phyloP scores from a whole-genome alignment of 2,797 vertebrate genomes.

The Sebastes diaconus region DNA sequence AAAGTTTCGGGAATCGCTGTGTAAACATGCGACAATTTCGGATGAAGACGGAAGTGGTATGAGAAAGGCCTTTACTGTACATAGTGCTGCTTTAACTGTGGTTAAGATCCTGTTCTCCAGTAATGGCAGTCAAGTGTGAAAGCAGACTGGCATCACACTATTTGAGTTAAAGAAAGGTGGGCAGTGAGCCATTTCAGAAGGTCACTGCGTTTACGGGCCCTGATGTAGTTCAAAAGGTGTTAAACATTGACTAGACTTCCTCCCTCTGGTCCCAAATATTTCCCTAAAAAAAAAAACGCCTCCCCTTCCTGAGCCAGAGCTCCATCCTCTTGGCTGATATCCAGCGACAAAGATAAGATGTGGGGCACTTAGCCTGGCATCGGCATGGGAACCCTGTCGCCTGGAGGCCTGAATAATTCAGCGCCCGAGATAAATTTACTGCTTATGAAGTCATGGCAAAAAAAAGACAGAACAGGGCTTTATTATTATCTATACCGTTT shows the following conservation, averaged over 20 bases:
- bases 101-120: background rate
- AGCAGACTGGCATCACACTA: background rate
- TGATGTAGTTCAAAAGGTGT: constrained; percentile 10
- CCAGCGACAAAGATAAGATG: constrained; percentile 62
- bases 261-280: constrained; percentile 16
- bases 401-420: constrained; percentile 71
- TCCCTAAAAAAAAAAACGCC: background rate
- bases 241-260: constrained; percentile 51
- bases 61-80: too few relatives aligned
- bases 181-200: constrained; percentile 14
- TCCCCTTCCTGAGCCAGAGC: background rate
- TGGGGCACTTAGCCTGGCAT: constrained; percentile 49
- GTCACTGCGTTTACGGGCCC: constrained; percentile 3
- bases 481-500: constrained; percentile 19
- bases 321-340: constrained; percentile 37
- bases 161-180: background rate
- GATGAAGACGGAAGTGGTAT: too few relatives aligned
- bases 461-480: constrained; percentile 8
- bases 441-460: constrained; percentile 41
- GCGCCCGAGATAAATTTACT: constrained; percentile 59
- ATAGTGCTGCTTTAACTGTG: background rate
- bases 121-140: background rate
- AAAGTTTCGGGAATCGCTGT: background rate
- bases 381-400: constrained; percentile 52
- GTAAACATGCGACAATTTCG: too few relatives aligned